Base-by-base conservation (phyloP, 2,888 invertebrate genomes). In the Callinectes sapidus region DNA sequence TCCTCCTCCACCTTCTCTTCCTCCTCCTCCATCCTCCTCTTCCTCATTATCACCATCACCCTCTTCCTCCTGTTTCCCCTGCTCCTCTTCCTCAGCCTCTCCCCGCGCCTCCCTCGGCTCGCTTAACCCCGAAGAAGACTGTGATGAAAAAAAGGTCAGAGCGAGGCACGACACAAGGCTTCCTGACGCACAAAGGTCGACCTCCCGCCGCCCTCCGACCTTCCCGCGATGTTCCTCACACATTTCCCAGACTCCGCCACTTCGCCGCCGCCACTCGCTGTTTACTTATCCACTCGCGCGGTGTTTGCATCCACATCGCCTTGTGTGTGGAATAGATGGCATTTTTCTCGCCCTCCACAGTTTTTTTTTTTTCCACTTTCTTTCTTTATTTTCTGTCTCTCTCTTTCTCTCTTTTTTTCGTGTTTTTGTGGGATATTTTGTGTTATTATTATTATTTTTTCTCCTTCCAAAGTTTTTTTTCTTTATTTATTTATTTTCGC, bases 301-400 rank as follows among this genome's bases (percentile, higher is more conserved):
- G 28, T 71, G 71, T 71, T 71, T 71, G 71, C 71, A 71, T 71
- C 71, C 71, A 71, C 71, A 71, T 71, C 71, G 71, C 71, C 71
- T 10, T 10, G n/a, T 28, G 71, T 71, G 28, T 71, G 71, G 28
- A 71, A 28, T 5, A 28, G 71, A 71, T 71, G n/a, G 28, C 1
- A n/a, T 71, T 61, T 61, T 61, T 48, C 8, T 48, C 48, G 42
- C 55, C 55, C 13, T 55, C 55, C 10, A 55, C 10, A 42, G 3
- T 14, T 55, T 55, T 55, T 55, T 18, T 18, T n/a, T n/a, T n/a
- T n/a, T n/a, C n/a, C n/a, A n/a, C n/a, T n/a, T n/a, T n/a, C n/a
- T n/a, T n/a, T n/a, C n/a, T n/a, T n/a, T n/a, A n/a, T n/a, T n/a
- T n/a, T n/a, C n/a, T n/a, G n/a, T n/a, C n/a, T n/a, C n/a, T n/a